Conservation (phyloP, 2,888 invertebrate species). For the Nezara viridula region DNA sequence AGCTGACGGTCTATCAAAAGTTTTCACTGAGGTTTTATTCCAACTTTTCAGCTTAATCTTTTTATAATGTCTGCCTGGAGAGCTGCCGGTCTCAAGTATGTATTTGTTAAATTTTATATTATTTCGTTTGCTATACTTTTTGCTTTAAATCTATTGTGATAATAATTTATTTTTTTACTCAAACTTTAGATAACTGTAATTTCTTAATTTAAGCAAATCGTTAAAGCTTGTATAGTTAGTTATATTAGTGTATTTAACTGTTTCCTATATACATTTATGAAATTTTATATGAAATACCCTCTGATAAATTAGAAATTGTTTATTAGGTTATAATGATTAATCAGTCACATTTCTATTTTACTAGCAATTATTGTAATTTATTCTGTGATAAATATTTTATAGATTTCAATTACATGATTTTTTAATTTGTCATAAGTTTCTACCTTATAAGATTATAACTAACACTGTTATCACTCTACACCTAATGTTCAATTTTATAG, state of each 20-base stretch:
- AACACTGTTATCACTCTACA: too few species aligned
- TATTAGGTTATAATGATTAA: neutral
- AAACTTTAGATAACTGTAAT: too few species aligned
- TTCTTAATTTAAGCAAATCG: too few species aligned
- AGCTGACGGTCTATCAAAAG: neutral
- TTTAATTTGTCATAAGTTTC: neutral
- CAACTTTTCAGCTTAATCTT: neutral
- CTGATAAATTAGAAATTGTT: neutral
- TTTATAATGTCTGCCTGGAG: constrained; percentile 84
- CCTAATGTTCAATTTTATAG: too few species aligned
- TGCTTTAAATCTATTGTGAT: too few species aligned
- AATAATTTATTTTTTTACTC: too few species aligned
- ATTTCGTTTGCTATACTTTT: neutral
- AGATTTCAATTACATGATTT: neutral
- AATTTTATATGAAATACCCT: neutral
- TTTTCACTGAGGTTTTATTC: neutral
- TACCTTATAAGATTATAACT: too few species aligned
- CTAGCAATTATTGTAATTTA: neutral
- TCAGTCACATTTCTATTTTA: neutral
- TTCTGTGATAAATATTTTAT: neutral
- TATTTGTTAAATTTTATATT: constrained; percentile 63
- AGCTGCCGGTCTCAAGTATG: constrained; percentile 87
- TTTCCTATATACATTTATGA: too few species aligned
- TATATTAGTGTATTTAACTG: too few species aligned
- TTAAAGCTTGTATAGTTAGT: too few species aligned